phyloP scores from a whole-genome alignment of 2,888 invertebrate species.

The Omphaloscelis lunosa region DNA sequence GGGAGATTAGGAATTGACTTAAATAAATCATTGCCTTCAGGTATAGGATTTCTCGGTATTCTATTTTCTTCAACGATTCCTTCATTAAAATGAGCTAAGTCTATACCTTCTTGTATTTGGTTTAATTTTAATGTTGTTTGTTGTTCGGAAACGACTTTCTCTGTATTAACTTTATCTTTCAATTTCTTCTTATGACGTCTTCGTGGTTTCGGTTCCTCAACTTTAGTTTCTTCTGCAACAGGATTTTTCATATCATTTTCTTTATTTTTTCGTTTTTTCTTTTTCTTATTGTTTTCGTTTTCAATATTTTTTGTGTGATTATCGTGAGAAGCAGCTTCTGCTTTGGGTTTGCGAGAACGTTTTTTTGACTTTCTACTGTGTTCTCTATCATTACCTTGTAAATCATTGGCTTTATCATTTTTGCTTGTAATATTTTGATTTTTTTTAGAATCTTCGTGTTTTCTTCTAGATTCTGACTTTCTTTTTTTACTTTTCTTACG shows the following conservation, averaged over 20 bases:
- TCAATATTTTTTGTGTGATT: conserved; percentile 4
- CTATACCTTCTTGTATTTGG: conserved; percentile 47
- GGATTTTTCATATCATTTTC: conserved; percentile 4
- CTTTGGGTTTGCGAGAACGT: conserved; percentile 17
- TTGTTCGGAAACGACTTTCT: conserved; percentile 43
- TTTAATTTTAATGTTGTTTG: conserved; percentile 20
- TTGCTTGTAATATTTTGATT: not conserved
- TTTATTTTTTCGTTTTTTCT: conserved; percentile 38
- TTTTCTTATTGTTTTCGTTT: conserved; percentile 10
- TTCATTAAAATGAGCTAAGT: conserved; percentile 50
- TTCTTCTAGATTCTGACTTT: conserved; percentile 47
- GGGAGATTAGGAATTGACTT: conserved; percentile 53
- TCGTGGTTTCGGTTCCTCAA: conserved; percentile 42
- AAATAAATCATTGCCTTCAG: conserved; percentile 46
- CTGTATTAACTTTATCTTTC: conserved; percentile 37
- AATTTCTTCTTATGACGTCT: conserved; percentile 48
- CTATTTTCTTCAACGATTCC: conserved; percentile 55
- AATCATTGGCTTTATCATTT: conserved; percentile 7
- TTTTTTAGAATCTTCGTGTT: conserved; percentile 1
- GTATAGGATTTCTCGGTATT: conserved; percentile 51
- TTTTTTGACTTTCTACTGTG: conserved; percentile 39
- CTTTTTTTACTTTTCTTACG: conserved; percentile 37
- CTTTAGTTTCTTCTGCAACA: conserved; percentile 23
- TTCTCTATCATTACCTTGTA: conserved; percentile 30
- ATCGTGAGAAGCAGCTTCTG: not conserved